Conservation (phyloP, 2,888 invertebrate genomes). For the Scrobipalpa atriplicella region DNA sequence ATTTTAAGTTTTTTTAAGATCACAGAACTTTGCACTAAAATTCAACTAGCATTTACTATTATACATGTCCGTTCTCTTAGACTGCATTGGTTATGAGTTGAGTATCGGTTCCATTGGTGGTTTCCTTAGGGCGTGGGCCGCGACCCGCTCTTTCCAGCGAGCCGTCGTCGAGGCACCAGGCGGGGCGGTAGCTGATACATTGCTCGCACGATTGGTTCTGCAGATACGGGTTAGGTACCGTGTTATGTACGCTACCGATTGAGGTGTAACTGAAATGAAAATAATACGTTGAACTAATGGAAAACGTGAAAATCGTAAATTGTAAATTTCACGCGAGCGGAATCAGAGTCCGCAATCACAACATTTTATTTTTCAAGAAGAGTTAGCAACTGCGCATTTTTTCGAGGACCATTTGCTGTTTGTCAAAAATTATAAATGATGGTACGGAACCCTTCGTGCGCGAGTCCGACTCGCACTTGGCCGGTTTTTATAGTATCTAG, state of each 20-base stretch:
- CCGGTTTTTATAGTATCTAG: too few relatives aligned
- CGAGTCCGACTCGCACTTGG: too few relatives aligned
- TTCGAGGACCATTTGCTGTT: too few relatives aligned
- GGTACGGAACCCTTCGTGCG: too few relatives aligned
- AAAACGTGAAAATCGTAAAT: too few relatives aligned
- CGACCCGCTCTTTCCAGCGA: constrained; percentile 84
- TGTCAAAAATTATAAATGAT: too few relatives aligned
- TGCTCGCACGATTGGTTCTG: constrained; percentile 74
- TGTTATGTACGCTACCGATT: constrained; percentile 91
- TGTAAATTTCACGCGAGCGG: too few relatives aligned
- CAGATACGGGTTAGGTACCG: constrained; percentile 90
- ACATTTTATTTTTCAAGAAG: too few relatives aligned
- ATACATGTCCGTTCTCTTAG: not conserved
- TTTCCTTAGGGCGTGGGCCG: constrained; percentile 36
- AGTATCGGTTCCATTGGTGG: constrained; percentile 40
- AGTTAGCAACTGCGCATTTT: too few relatives aligned
- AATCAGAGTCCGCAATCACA: too few relatives aligned
- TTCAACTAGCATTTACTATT: not conserved
- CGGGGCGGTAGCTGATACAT: constrained; percentile 85
- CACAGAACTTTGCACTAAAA: constrained; percentile 16
- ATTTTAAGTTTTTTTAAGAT: not conserved
- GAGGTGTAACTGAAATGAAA: constrained; percentile 88
- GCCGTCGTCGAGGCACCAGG: constrained; percentile 85
- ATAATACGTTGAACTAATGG: too few relatives aligned
- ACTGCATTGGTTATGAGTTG: not conserved